Percentiles rank a stretch among this genome's conserved stretches.
These are phyloP conservation scores for Pipistrellus nathusii DNA, from an alignment of 2,797 vertebrate genomes.

Conservation along the genomic window DNA sequence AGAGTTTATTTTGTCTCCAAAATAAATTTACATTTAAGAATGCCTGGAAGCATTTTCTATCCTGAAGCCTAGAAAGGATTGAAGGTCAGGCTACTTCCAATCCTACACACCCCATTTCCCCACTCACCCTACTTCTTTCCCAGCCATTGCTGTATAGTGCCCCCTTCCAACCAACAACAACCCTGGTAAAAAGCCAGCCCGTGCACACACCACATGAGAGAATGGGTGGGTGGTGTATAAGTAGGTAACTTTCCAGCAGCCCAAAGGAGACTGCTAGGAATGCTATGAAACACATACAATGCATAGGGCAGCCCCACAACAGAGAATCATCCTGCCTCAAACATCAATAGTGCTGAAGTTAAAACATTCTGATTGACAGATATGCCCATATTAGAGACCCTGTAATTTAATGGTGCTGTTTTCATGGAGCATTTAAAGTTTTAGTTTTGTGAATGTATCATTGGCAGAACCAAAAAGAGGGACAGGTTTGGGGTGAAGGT, in stretches of 20 bases:
- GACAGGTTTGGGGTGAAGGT: background rate
- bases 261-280: background rate
- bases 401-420: background rate
- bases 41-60: background rate
- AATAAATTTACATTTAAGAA: background rate
- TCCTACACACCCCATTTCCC: background rate
- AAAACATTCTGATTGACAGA: background rate
- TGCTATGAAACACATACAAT: background rate
- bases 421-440: background rate
- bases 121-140: background rate
- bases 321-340: background rate
- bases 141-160: too few relatives aligned
- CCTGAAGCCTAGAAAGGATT: background rate
- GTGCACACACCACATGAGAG: background rate
- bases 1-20: constrained; percentile 23
- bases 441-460: background rate
- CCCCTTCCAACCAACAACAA: background rate
- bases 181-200: background rate
- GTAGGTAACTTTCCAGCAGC: background rate
- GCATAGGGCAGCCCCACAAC: background rate
- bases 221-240: background rate
- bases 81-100: background rate
- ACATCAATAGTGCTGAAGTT: background rate
- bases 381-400: background rate
- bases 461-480: background rate